phyloP scores from a whole-genome alignment of 2,888 invertebrate genomes.

The Lordiphosa andalusiaca region DNA sequence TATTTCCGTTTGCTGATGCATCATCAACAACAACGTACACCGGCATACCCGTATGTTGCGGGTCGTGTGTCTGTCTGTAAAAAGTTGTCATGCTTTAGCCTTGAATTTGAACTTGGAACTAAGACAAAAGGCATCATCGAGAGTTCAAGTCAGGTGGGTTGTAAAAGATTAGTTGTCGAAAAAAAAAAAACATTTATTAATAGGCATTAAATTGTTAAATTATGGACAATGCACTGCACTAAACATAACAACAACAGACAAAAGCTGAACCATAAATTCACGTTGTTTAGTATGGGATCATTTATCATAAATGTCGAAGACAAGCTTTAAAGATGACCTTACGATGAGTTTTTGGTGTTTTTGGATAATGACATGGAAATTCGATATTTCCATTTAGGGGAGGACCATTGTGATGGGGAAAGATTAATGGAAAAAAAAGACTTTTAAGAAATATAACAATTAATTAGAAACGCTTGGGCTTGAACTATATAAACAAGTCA shows the following conservation, averaged over 20 bases:
- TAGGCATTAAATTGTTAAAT: constrained; percentile 13
- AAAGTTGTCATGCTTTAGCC: constrained; percentile 53
- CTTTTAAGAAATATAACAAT: too few species aligned
- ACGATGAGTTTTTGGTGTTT: constrained; percentile 15
- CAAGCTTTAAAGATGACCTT: constrained; percentile 11
- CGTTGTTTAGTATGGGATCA: constrained; percentile 27
- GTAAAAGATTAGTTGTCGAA: constrained; percentile 39
- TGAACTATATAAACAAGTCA: too few species aligned
- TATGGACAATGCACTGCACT: constrained; percentile 35
- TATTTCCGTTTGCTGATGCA: constrained; percentile 8
- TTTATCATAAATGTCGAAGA: constrained; percentile 35
- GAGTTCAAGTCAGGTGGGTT: constrained; percentile 39
- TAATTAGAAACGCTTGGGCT: too few species aligned
- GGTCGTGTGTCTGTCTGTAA: not conserved
- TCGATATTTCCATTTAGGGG: not conserved
- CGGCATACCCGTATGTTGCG: not conserved
- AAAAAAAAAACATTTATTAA: constrained; percentile 29
- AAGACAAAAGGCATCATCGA: constrained; percentile 42
- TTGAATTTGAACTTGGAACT: constrained; percentile 71
- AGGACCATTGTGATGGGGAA: too few species aligned
- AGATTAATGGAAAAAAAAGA: too few species aligned
- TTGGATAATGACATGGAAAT: constrained; percentile 3
- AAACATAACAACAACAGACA: constrained; percentile 16
- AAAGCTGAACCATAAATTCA: constrained; percentile 39
- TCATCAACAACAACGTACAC: constrained; percentile 4